A percentile compares a stretch with the other conserved stretches of the same genome.
Conservation (phyloP, 2,888 invertebrate species). For the Clanis bilineata region DNA sequence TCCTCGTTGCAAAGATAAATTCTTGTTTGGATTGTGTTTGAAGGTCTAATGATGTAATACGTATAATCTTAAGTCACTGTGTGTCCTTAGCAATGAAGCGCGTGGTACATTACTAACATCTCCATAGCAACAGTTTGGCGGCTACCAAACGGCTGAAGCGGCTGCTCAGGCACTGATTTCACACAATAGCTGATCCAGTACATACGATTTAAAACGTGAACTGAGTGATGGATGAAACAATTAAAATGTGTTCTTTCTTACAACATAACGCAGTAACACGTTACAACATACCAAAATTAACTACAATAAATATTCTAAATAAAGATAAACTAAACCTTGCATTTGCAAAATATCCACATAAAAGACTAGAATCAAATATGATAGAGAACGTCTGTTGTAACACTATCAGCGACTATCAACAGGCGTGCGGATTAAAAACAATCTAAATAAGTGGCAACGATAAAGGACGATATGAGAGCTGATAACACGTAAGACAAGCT, state of each 20-base stretch:
- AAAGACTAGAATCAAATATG: neutral
- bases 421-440: slow-evolving; percentile 13
- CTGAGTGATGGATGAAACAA: neutral
- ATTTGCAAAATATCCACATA: neutral
- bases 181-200: neutral
- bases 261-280: neutral
- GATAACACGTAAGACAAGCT: slow-evolving; percentile 15
- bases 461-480: slow-evolving; percentile 11
- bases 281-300: neutral
- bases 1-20: neutral
- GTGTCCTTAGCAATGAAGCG: neutral
- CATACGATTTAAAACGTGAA: neutral
- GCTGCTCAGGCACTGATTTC: neutral
- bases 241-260: neutral
- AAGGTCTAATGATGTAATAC: neutral
- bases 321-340: neutral
- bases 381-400: slow-evolving; percentile 3
- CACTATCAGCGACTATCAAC: slow-evolving; percentile 13
- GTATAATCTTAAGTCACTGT: neutral
- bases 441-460: slow-evolving; percentile 18
- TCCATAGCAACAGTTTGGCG: neutral
- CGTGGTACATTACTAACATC: neutral
- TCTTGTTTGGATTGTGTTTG: neutral
- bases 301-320: neutral
- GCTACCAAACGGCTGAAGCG: no score